Evolutionary conservation across 1,140 invertebrate genomes (phyloP).

Genomic region (Drosophila repletoides): DNA sequence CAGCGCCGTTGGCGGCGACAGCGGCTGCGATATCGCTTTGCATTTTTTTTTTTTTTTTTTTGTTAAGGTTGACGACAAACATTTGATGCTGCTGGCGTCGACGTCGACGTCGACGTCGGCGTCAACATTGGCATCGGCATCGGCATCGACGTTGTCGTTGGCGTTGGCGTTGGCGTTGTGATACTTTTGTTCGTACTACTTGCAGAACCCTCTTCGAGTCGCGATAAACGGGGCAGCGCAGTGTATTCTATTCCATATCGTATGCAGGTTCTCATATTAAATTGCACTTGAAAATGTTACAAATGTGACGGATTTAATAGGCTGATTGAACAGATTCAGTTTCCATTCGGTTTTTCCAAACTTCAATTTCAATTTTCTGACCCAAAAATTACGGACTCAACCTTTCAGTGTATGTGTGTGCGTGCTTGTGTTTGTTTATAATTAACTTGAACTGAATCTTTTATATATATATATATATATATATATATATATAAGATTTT

Average conservation of each 20-base stretch:
- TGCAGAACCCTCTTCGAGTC: conserved; percentile 39
- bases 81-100: conserved; percentile 30
- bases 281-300: conserved; percentile 22
- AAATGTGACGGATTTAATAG: conserved; percentile 6
- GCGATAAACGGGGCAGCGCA: conserved; percentile 38
- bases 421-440: conserved; percentile 4
- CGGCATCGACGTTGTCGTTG: no score
- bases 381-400: background rate
- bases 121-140: background rate
- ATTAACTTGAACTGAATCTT: background rate
- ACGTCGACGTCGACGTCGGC: background rate
- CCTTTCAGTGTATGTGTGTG: background rate
- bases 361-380: no score
- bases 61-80: conserved; percentile 45
- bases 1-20: background rate
- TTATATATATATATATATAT: background rate
- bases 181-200: conserved; percentile 31
- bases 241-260: conserved; percentile 12
- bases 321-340: background rate
- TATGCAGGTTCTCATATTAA: conserved; percentile 23
- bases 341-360: no score
- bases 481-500: background rate
- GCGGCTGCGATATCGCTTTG: conserved; percentile 13
- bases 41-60: no score
- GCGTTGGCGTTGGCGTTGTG: conserved; percentile 15